Evolutionary conservation across 2,113 vertebrate genomes (phyloP).

Genomic region (Megalops atlanticus): DNA sequence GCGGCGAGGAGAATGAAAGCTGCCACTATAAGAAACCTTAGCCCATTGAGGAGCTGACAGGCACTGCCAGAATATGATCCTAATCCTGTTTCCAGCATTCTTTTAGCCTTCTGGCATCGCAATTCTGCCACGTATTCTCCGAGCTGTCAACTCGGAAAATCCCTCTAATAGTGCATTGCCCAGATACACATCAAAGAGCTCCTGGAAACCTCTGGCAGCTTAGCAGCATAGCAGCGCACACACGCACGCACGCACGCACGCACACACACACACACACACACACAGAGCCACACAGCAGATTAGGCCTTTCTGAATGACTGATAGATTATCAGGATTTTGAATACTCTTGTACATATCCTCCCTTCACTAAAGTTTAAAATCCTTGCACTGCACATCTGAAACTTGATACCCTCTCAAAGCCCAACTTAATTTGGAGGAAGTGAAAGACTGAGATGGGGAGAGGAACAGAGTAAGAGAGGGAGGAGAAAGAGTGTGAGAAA

Average conservation of each 20-base stretch:
- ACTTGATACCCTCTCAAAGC: conserved; percentile 11
- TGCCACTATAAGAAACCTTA: conserved; percentile 80
- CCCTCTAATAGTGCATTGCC: conserved; percentile 79
- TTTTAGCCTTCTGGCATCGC: conserved; percentile 77
- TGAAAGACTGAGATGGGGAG: conserved; percentile 25
- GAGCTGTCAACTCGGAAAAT: conserved; percentile 80
- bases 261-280: conserved; percentile 45
- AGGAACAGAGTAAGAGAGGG: conserved; percentile 19
- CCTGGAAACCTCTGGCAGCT: conserved; percentile 77
- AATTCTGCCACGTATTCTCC: conserved; percentile 82
- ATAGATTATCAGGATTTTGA: conserved; percentile 25
- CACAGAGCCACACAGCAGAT: conserved; percentile 35
- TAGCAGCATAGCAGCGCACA: conserved; percentile 44
- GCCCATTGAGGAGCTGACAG: conserved; percentile 85
- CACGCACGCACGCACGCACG: conserved; percentile 1
- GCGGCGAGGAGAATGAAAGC: conserved; percentile 72
- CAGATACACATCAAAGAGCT: conserved; percentile 88
- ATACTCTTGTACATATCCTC: background rate
- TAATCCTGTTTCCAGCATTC: conserved; percentile 92
- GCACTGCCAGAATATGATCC: conserved; percentile 90
- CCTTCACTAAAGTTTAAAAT: conserved; percentile 6
- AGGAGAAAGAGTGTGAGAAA: conserved; percentile 36
- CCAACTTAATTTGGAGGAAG: conserved; percentile 19
- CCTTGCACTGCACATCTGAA: conserved; percentile 14
- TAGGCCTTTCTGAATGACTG: conserved; percentile 25